phyloP scores from a whole-genome alignment of 2,113 vertebrate species.

The Diadophis punctatus region DNA sequence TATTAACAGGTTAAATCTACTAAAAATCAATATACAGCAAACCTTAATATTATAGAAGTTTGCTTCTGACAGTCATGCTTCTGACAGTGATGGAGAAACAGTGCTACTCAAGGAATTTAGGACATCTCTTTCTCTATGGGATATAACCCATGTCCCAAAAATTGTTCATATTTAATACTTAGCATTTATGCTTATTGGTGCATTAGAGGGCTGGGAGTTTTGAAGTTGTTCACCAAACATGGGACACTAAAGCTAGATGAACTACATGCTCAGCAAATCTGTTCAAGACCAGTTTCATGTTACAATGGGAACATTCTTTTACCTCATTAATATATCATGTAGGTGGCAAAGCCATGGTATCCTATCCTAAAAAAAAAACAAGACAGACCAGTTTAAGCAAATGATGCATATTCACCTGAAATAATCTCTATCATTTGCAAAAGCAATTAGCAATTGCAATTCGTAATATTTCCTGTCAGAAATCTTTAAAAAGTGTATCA shows the following conservation, averaged over 20 bases:
- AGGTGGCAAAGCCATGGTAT: conserved; percentile 84
- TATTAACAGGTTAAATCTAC: not conserved
- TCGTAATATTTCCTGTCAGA: not conserved
- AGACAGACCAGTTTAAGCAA: conserved; percentile 37
- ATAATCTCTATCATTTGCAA: not conserved
- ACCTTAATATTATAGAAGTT: not conserved
- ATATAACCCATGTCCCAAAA: not conserved
- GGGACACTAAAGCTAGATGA: not conserved
- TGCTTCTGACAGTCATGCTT: not conserved
- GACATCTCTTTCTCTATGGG: not conserved
- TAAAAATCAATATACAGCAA: not conserved
- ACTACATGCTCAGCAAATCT: not conserved
- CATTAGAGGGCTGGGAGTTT: not conserved
- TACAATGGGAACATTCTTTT: conserved; percentile 41
- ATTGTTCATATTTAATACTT: not conserved
- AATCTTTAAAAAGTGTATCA: not conserved
- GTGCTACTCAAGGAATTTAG: not conserved
- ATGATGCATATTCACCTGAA: conserved; percentile 13
- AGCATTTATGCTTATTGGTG: not conserved
- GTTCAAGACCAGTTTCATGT: not conserved
- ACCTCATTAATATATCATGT: conserved; percentile 81
- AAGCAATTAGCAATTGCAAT: not conserved
- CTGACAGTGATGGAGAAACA: not conserved
- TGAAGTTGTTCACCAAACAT: not conserved
- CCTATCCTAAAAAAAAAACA: conserved; percentile 76